A percentile compares a stretch with the other conserved stretches of the same genome.
phyloP scores from a whole-genome alignment of 1,140 invertebrate genomes.

The Potamilus streckersoni region DNA sequence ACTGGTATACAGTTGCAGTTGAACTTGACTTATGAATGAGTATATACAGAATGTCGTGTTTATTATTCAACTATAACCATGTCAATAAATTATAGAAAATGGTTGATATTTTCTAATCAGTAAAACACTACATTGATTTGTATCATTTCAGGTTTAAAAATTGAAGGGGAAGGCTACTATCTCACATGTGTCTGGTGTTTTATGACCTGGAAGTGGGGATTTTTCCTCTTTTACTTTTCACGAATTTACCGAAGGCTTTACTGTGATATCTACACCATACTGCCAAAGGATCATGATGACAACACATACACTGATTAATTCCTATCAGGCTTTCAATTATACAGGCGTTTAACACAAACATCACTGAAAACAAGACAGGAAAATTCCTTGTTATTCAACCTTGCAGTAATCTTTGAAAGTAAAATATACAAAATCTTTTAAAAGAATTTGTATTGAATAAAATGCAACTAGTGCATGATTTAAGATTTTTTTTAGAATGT shows the following conservation, averaged over 20 bases:
- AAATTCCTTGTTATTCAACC: too few relatives aligned
- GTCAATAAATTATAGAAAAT: not conserved
- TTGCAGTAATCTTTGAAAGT: too few relatives aligned
- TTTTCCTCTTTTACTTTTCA: slow-evolving; percentile 55
- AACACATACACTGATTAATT: not conserved
- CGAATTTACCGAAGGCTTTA: slow-evolving; percentile 23
- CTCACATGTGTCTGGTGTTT: slow-evolving; percentile 62
- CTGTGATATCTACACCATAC: not conserved
- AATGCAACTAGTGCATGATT: too few relatives aligned
- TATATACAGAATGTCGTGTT: not conserved
- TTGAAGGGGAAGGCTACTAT: slow-evolving; percentile 56
- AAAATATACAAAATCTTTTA: too few relatives aligned
- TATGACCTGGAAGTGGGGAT: slow-evolving; percentile 67
- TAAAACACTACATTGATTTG: slow-evolving; percentile 2
- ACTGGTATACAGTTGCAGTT: too few relatives aligned
- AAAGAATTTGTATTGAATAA: too few relatives aligned
- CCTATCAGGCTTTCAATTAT: too few relatives aligned
- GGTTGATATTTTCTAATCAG: not conserved
- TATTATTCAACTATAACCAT: not conserved
- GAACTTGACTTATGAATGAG: not conserved
- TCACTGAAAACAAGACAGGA: too few relatives aligned
- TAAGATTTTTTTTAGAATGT: too few relatives aligned
- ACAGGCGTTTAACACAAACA: too few relatives aligned
- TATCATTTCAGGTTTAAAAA: slow-evolving; percentile 49
- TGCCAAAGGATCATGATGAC: slow-evolving; percentile 4